phyloP scores from a whole-genome alignment of 2,113 vertebrate genomes.

The Struthio camelus region DNA sequence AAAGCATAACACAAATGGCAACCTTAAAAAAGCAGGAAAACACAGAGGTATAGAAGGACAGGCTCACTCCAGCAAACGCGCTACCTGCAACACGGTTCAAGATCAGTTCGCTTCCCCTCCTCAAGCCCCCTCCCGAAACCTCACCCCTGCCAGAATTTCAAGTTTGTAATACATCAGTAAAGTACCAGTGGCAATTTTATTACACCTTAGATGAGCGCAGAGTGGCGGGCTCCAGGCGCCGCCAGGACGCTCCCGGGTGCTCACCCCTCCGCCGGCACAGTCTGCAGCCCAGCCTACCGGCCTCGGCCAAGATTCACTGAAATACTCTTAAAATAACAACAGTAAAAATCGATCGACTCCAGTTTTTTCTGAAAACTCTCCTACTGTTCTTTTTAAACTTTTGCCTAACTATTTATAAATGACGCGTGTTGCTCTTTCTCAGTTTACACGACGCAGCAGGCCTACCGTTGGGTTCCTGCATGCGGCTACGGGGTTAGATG shows the following conservation, averaged over 20 bases:
- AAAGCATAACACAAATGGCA: not conserved
- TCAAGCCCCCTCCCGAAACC: not conserved
- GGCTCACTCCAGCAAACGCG: not conserved
- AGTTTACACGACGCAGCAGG: not conserved
- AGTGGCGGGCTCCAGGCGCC: too few relatives aligned
- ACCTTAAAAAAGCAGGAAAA: not conserved
- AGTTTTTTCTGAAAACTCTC: not conserved
- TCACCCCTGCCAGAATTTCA: not conserved
- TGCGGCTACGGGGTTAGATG: not conserved
- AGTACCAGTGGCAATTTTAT: constrained; percentile 42
- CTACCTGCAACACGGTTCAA: constrained; percentile 2
- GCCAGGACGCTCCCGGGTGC: too few relatives aligned
- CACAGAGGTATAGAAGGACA: not conserved
- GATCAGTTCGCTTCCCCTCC: not conserved
- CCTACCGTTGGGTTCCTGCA: not conserved
- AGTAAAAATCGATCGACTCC: not conserved
- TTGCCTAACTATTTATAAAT: not conserved
- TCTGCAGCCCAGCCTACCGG: not conserved
- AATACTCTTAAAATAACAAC: not conserved
- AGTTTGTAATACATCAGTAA: constrained; percentile 16
- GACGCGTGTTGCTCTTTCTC: not conserved
- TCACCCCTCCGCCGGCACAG: too few relatives aligned
- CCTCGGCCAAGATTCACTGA: not conserved
- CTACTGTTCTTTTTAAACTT: not conserved
- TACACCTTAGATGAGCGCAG: constrained; percentile 43